Evolutionary conservation across 2,797 vertebrate genomes (phyloP).

Genomic region (Peromyscus melanophrys): DNA sequence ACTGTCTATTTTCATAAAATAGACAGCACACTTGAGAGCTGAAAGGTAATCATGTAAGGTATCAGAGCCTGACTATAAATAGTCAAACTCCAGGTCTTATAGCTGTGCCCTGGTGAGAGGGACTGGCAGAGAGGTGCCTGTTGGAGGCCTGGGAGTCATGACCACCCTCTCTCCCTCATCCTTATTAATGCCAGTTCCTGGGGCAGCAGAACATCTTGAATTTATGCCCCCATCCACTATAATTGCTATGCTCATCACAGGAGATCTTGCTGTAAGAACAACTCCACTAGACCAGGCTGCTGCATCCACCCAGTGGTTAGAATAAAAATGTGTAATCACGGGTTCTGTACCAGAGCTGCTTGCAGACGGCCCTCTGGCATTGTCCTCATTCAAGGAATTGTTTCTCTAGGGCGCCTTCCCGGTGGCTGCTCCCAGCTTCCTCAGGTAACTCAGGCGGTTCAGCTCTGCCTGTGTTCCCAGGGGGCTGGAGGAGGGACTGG

Average conservation of each 20-base stretch:
- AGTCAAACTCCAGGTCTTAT: background rate
- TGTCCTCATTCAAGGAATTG: constrained; percentile 13
- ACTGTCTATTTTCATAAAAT: constrained; percentile 76
- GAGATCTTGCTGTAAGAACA: constrained; percentile 57
- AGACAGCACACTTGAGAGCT: constrained; percentile 71
- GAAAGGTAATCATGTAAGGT: constrained; percentile 77
- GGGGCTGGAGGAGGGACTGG: constrained; percentile 44
- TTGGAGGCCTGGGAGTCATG: constrained; percentile 1
- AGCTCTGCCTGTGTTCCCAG: background rate
- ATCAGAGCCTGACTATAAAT: constrained; percentile 66
- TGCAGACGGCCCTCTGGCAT: constrained; percentile 43
- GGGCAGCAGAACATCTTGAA: constrained; percentile 27
- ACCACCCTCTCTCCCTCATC: constrained; percentile 42
- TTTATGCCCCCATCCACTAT: constrained; percentile 29
- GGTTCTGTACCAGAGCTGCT: constrained; percentile 61
- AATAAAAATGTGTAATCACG: constrained; percentile 77
- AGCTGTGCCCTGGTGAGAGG: constrained; percentile 46
- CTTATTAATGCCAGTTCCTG: constrained; percentile 12
- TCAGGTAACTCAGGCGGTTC: constrained; percentile 52
- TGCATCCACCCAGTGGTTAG: constrained; percentile 64
- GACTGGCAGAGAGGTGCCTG: background rate
- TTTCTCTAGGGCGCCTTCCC: constrained; percentile 58
- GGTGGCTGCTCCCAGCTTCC: constrained; percentile 24
- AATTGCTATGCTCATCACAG: constrained; percentile 73
- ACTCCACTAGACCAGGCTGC: constrained; percentile 27